Base-by-base conservation (phyloP, 2,113 vertebrate genomes). In the Pachycephala philippinensis region DNA sequence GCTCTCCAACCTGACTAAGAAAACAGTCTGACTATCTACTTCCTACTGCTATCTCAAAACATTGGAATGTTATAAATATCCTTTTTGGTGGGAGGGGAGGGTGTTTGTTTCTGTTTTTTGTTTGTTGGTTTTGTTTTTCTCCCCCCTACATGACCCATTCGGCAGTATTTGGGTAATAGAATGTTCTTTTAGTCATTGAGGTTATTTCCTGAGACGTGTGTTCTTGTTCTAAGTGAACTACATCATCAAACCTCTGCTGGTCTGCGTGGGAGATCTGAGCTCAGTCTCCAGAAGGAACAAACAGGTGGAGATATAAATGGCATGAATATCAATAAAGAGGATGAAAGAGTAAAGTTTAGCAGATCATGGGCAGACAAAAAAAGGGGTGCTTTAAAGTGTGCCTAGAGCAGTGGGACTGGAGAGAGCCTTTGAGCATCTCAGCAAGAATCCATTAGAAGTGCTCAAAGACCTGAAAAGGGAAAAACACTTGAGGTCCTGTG, bases 391-490 rank as follows among this genome's bases (percentile, higher is more conserved):
- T 88, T 80, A 37, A 84, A 83, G 71, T 57, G 49, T 75, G n/a
- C 6, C 6, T 31, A 27, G 49, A 74, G 59, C 75, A 69, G 23
- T 60, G 66, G 45, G 30, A 42, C 44, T 80, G 75, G 40, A 76
- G 56, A 70, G 39, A 84, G 14, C 31, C 64, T 96, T 88, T 72
- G 37, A 80, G 37, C 63, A 53, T 49, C 79, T 90, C 71, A 37
- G 40, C 53, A 72, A 52, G 75, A 89, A 45, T 60, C 59, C 21
- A 15, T 27, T 81, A 86, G 56, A 86, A 93, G 42, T 63, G 69
- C 63, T 82, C 44, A 37, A 61, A 91, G 45, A 83, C 57, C 60
- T 85, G 53, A 40, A 53, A 89, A 81, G 23, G 30, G 7, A 59
- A 83, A 76, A 83, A 10, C 44, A 49, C 40, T 37, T 31, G 13